Conservation (phyloP, 2,797 vertebrate species). For the Eulemur coronatus region DNA sequence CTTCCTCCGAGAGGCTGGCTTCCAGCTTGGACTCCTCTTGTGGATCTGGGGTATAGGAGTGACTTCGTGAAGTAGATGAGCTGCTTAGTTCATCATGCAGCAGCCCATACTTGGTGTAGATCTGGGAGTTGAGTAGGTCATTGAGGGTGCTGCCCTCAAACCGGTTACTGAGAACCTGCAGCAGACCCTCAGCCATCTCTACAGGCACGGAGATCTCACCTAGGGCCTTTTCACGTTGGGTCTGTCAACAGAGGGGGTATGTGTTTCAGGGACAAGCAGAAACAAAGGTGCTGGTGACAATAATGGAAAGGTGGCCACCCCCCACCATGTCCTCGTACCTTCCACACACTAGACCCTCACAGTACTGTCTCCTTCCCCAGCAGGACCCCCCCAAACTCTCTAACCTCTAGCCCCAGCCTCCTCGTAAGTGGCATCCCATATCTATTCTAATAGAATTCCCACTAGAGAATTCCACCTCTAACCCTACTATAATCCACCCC, state of each 20-base stretch:
- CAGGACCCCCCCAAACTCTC: not conserved
- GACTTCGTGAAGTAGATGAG: not conserved
- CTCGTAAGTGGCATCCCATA: not conserved
- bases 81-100: not conserved
- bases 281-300: not conserved
- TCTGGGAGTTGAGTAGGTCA: constrained; percentile 89
- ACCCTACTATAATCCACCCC: not conserved
- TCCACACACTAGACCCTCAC: not conserved
- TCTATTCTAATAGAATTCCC: not conserved
- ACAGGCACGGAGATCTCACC: constrained; percentile 84
- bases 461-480: not conserved
- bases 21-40: constrained; percentile 41
- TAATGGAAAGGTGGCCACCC: not conserved
- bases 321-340: not conserved
- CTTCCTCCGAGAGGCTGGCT: constrained; percentile 40
- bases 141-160: constrained; percentile 86
- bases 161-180: constrained; percentile 87
- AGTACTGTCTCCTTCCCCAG: not conserved
- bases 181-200: constrained; percentile 88
- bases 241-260: constrained; percentile 49
- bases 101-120: constrained; percentile 82
- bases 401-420: not conserved
- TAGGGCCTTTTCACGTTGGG: constrained; percentile 85
- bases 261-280: not conserved
- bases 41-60: constrained; percentile 34